Evolutionary conservation across 2,113 vertebrate genomes (phyloP).

Genomic region (Psittacara wagleri): DNA sequence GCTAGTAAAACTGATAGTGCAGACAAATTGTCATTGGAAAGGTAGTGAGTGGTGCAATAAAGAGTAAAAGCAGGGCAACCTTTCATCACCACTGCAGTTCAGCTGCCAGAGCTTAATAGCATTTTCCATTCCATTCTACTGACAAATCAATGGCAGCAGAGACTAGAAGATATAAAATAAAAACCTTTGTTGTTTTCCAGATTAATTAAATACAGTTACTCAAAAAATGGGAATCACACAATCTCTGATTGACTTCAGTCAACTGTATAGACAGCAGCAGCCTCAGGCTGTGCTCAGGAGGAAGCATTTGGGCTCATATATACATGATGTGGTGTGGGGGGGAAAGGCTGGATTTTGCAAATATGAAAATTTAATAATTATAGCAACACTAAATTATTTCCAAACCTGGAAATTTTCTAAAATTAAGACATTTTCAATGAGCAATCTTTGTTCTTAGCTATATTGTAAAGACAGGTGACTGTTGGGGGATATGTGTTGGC

Average conservation of each 20-base stretch:
- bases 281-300: neutral
- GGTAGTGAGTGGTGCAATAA: neutral
- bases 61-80: conserved; percentile 6
- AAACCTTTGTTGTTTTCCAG: neutral
- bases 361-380: neutral
- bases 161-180: neutral
- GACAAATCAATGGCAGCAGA: conserved; percentile 16
- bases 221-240: neutral
- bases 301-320: neutral
- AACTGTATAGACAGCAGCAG: neutral
- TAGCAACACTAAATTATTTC: neutral
- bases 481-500: neutral
- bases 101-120: neutral
- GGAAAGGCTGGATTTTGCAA: neutral
- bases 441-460: neutral
- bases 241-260: neutral
- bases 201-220: neutral
- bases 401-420: neutral
- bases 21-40: conserved; percentile 5
- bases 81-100: conserved; percentile 5
- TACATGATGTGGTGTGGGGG: accelerated
- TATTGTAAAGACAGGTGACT: neutral
- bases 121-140: conserved; percentile 36
- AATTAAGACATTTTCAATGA: neutral
- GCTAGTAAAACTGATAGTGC: neutral